Evolutionary conservation across 2,888 invertebrate genomes (phyloP).

Genomic region (Netelia melanura): DNA sequence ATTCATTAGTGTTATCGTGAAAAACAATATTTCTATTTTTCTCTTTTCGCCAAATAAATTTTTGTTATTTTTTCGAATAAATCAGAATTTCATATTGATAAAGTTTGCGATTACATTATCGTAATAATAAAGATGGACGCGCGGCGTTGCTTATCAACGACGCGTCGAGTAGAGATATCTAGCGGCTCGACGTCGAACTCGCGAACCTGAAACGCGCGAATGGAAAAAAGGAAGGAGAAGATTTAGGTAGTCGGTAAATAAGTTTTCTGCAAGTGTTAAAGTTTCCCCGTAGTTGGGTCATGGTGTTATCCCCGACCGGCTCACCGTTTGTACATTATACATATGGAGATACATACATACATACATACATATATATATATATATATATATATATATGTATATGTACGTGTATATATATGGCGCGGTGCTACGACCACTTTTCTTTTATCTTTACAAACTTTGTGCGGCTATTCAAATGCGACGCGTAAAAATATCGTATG

Average conservation of each 20-base stretch:
- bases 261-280: conserved; percentile 49
- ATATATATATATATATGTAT: neutral
- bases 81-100: too few species aligned
- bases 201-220: conserved; percentile 9
- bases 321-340: neutral
- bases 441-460: conserved; percentile 44
- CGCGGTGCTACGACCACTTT: neutral
- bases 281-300: conserved; percentile 26
- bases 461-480: conserved; percentile 53
- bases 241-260: conserved; percentile 48
- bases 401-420: neutral
- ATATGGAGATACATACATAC: neutral
- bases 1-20: too few species aligned
- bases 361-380: conserved; percentile 9
- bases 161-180: conserved; percentile 24
- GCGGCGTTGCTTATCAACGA: too few species aligned
- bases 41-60: neutral
- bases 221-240: conserved; percentile 28
- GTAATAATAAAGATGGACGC: too few species aligned
- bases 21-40: too few species aligned
- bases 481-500: conserved; percentile 49
- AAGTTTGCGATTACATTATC: too few species aligned
- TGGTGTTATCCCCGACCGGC: neutral
- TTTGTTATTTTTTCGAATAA: neutral
- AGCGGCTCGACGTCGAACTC: neutral